Evolutionary conservation across 2,797 vertebrate species (phyloP).

Genomic region (Decapterus maruadsi): DNA sequence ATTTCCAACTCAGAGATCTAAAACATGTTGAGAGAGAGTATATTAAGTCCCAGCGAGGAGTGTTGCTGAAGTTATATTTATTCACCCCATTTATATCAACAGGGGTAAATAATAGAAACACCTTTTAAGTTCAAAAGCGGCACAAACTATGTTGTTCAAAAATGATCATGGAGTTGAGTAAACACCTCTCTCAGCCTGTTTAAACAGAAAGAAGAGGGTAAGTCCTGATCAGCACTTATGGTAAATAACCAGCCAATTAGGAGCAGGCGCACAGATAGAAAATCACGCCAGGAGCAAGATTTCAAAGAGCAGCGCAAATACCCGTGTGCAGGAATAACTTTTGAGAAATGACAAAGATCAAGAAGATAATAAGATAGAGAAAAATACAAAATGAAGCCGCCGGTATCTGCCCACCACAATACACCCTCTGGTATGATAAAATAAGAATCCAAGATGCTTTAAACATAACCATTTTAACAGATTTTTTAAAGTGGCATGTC

Average conservation of each 20-base stretch:
- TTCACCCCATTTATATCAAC: not conserved
- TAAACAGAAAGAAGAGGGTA: constrained; percentile 15
- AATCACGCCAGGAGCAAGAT: constrained; percentile 51
- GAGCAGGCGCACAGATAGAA: constrained; percentile 40
- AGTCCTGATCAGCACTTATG: constrained; percentile 49
- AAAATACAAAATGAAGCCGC: constrained; percentile 38
- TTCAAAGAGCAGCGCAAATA: constrained; percentile 40
- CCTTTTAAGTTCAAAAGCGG: not conserved
- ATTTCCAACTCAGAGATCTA: too few relatives aligned
- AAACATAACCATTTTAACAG: constrained; percentile 45
- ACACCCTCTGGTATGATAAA: constrained; percentile 50
- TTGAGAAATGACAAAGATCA: constrained; percentile 62
- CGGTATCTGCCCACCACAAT: constrained; percentile 38
- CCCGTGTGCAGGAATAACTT: constrained; percentile 38
- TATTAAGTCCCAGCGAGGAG: not conserved
- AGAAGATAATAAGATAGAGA: constrained; percentile 51
- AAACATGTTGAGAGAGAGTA: not conserved
- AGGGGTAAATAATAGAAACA: not conserved
- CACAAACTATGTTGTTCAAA: not conserved
- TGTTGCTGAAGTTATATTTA: not conserved
- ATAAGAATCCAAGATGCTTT: constrained; percentile 30
- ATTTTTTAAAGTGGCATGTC: constrained; percentile 50
- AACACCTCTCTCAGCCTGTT: not conserved
- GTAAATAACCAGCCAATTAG: constrained; percentile 62
- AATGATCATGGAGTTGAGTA: not conserved